Percentiles rank a stretch among this genome's conserved stretches.
These are phyloP conservation scores for Paguma larvata DNA, from an alignment of 2,797 vertebrate genomes.

Conservation along the genomic window DNA sequence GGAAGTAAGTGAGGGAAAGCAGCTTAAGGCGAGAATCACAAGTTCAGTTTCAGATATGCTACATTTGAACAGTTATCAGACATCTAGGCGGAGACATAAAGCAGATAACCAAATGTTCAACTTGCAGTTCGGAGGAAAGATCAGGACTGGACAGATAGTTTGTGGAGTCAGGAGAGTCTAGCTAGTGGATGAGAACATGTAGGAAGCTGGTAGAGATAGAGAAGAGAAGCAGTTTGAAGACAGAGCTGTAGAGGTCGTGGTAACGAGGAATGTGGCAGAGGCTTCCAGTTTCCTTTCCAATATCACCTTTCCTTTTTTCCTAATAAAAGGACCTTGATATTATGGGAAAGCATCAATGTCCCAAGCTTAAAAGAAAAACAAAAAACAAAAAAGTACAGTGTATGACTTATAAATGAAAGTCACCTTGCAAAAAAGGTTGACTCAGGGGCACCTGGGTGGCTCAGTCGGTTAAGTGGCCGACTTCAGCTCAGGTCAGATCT, in stretches of 20 bases:
- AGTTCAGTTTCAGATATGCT: not conserved
- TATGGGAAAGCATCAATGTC: not conserved
- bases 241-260: not conserved
- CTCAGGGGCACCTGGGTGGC: too few relatives aligned
- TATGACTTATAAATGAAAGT: not conserved
- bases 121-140: not conserved
- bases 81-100: not conserved
- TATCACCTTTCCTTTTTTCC: not conserved
- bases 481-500: too few relatives aligned
- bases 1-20: not conserved
- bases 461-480: too few relatives aligned
- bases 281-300: not conserved
- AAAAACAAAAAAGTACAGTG: not conserved
- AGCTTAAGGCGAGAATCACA: not conserved
- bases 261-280: not conserved
- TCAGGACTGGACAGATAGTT: not conserved
- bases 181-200: not conserved
- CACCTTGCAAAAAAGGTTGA: not conserved
- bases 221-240: not conserved
- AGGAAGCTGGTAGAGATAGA: not conserved
- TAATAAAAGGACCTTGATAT: not conserved
- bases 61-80: not conserved
- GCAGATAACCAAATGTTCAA: not conserved
- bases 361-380: not conserved
- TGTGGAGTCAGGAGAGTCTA: not conserved